Evolutionary conservation across 1,140 invertebrate genomes (phyloP), one percentile per base, ranked within the genome.

Genomic region (Danaus melanippus): DNA sequence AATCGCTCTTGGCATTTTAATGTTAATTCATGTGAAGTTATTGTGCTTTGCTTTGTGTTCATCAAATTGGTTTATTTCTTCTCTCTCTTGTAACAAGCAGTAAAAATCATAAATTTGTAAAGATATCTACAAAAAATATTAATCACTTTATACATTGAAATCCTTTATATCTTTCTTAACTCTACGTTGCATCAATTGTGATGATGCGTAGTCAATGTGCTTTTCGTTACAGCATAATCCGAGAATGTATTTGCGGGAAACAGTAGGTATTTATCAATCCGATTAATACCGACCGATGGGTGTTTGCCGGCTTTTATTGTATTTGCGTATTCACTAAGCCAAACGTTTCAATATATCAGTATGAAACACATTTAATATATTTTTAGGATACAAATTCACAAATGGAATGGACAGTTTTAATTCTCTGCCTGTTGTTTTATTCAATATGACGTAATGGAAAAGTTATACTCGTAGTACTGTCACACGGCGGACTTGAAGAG

Each of bases 131-230:
- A 32, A 0, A 32, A 32, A 32, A 32, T 32, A 32, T 32, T 32
- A 32, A 8, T 32, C 7, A 32, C 2, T 3, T 46, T n/a, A 53
- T 39, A 53, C 9, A 40, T 50, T 39, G 11, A 50, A 3, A 50
- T 42, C 12, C 39, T 9, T 52, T 70, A 71, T 58, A 50, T 32
- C 21, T 32, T 32, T 32, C 21, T 32, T 66, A 74, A 50, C 57
- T 78, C 52, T 43, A 50, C 55, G 73, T 70, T 63, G 62, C 63
- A 69, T 74, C 68, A 69, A 71, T 78, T 72, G 70, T 76, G 74
- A 75, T 80, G 75, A 75, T 64, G 71, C 66, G 59, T 66, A 58
- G 62, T 58, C 67, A 71, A 75, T 75, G 75, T 62, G 71, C 70
- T 78, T 76, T 79, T 68, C 69, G 68, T 65, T 64, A 69, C 62